Percentiles rank a stretch among this genome's conserved stretches.
These are phyloP conservation scores for Oxycera nigricornis DNA, from an alignment of 2,888 invertebrate genomes.

Conservation along the genomic window DNA sequence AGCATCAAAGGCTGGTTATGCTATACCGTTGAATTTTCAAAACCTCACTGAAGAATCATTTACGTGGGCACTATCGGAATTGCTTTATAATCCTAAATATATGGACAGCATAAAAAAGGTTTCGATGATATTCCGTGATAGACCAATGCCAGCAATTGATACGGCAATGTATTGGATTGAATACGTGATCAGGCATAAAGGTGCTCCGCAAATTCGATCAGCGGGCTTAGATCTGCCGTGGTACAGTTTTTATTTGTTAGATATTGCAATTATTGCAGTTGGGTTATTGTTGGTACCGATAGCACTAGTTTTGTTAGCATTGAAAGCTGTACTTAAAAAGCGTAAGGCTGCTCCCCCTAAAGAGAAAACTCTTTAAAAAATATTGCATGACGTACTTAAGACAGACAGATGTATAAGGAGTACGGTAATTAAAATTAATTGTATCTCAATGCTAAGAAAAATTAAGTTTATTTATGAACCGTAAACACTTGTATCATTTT, in stretches of 20 bases:
- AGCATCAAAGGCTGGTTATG: conserved; percentile 58
- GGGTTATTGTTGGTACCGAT: background rate
- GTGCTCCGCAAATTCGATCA: conserved; percentile 59
- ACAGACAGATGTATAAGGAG: too few species aligned
- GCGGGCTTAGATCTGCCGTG: conserved; percentile 58
- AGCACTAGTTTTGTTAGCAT: background rate
- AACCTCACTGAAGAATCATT: conserved; percentile 55
- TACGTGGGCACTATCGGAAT: conserved; percentile 54
- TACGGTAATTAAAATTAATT: too few species aligned
- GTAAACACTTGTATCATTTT: too few species aligned
- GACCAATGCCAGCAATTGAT: conserved; percentile 56
- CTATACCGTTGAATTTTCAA: conserved; percentile 56
- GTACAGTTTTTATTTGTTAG: conserved; percentile 61
- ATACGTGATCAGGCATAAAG: conserved; percentile 61
- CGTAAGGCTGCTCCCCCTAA: background rate
- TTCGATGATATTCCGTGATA: conserved; percentile 59
- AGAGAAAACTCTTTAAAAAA: background rate
- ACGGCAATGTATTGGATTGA: conserved; percentile 63
- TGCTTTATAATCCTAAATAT: conserved; percentile 59
- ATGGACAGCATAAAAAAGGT: conserved; percentile 55
- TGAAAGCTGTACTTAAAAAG: background rate
- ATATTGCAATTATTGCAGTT: conserved; percentile 52
- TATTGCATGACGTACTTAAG: too few species aligned
- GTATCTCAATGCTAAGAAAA: too few species aligned
- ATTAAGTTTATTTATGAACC: too few species aligned